Conservation (phyloP, 2,113 vertebrate species). For the Charina bottae region DNA sequence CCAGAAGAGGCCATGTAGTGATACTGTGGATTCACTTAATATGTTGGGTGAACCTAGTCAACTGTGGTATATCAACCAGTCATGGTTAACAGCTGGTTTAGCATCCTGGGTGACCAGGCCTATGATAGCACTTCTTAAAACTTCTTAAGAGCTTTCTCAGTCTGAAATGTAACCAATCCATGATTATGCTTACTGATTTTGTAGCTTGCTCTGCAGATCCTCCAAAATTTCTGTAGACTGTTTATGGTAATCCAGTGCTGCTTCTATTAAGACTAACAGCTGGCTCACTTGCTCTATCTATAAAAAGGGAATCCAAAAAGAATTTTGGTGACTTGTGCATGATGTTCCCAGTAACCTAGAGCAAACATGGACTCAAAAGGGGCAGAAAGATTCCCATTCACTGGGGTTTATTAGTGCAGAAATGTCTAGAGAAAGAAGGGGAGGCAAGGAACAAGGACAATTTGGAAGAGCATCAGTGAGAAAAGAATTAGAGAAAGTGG, state of each 20-base stretch:
- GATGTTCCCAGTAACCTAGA: not conserved
- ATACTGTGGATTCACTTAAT: too few relatives aligned
- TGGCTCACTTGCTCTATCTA: slow-evolving; percentile 95
- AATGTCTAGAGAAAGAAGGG: not conserved
- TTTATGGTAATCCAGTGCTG: slow-evolving; percentile 86
- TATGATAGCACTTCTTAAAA: not conserved
- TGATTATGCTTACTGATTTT: slow-evolving; percentile 77
- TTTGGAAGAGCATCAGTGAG: not conserved
- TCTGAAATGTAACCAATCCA: not conserved
- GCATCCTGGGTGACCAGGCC: not conserved
- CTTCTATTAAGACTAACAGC: slow-evolving; percentile 85
- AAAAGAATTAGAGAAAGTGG: not conserved
- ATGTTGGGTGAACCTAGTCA: too few relatives aligned
- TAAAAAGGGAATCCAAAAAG: slow-evolving; percentile 15
- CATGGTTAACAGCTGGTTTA: not conserved
- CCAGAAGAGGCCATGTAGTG: too few relatives aligned
- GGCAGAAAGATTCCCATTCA: not conserved
- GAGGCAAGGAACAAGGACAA: not conserved
- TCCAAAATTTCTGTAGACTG: slow-evolving; percentile 86
- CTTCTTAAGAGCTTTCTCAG: not conserved
- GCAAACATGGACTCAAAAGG: not conserved
- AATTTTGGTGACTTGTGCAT: not conserved
- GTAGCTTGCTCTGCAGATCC: slow-evolving; percentile 84
- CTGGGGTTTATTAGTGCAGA: not conserved
- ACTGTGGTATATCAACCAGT: too few relatives aligned